phyloP scores from a whole-genome alignment of 2,888 invertebrate genomes.

The Sisyra nigra region DNA sequence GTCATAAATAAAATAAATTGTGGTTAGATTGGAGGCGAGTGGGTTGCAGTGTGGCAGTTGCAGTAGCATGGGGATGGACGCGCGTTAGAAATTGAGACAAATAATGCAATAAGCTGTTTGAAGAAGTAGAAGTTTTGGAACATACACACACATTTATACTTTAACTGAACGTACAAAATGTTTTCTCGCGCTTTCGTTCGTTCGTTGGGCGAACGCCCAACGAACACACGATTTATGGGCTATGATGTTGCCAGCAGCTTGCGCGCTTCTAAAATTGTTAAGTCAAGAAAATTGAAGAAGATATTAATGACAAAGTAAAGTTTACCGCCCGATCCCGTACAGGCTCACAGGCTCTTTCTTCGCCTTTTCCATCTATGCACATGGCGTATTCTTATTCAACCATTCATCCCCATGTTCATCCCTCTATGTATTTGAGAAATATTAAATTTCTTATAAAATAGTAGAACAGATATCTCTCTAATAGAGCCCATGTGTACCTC shows the following conservation, averaged over 20 bases:
- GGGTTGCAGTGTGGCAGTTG: too few species aligned
- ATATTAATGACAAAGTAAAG: conserved; percentile 24
- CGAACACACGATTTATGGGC: conserved; percentile 1
- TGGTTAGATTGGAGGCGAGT: too few species aligned
- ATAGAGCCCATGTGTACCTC: not conserved
- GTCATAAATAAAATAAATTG: too few species aligned
- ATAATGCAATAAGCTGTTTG: conserved; percentile 1
- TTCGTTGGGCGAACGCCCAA: not conserved
- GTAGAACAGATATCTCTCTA: not conserved
- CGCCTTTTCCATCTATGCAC: too few species aligned
- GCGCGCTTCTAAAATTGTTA: conserved; percentile 18
- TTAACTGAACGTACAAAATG: too few species aligned
- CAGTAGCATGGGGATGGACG: too few species aligned
- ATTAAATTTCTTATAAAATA: conserved; percentile 7
- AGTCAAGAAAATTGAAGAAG: conserved; percentile 24
- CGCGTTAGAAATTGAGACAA: conserved; percentile 1
- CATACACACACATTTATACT: too few species aligned
- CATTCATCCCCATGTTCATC: too few species aligned
- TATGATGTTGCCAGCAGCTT: conserved; percentile 4
- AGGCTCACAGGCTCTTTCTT: too few species aligned
- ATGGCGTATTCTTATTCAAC: too few species aligned
- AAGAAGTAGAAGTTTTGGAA: too few species aligned
- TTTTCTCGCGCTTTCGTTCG: too few species aligned
- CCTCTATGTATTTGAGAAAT: not conserved
- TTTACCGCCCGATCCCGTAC: conserved; percentile 11